These are phyloP conservation scores for Zaprionus lachaisei DNA, from an alignment of 1,140 invertebrate species.

Conservation along the genomic window DNA sequence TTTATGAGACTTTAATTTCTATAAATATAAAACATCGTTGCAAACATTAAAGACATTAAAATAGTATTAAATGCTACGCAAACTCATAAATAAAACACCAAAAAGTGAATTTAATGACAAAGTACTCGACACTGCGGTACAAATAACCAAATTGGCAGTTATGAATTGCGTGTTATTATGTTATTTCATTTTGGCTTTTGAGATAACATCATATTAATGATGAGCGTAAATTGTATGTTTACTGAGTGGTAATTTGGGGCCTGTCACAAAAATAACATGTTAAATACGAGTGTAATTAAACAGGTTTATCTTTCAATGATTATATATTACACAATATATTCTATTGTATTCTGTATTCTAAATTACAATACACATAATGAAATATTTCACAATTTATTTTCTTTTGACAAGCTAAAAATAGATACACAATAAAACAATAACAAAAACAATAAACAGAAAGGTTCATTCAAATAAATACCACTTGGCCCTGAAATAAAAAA, in stretches of 20 bases:
- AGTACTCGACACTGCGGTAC: background rate
- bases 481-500: background rate
- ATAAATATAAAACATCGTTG: too few species aligned
- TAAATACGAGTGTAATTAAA: too few species aligned
- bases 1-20: background rate
- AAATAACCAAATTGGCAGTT: background rate
- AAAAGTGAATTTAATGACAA: too few species aligned
- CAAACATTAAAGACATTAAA: too few species aligned
- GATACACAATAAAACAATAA: background rate
- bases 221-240: constrained; percentile 1
- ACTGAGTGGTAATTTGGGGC: background rate
- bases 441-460: background rate
- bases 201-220: background rate
- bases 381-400: background rate
- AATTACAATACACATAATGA: background rate
- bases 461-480: background rate
- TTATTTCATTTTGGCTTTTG: background rate
- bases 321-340: too few species aligned
- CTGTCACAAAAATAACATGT: background rate
- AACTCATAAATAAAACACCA: too few species aligned
- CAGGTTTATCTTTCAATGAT: too few species aligned
- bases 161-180: background rate
- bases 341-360: too few species aligned
- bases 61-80: too few species aligned
- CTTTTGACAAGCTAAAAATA: background rate